A percentile compares a stretch with the other conserved stretches of the same genome.
Evolutionary conservation across 1,140 invertebrate genomes (phyloP).

Genomic region (Eriocheir sinensis): DNA sequence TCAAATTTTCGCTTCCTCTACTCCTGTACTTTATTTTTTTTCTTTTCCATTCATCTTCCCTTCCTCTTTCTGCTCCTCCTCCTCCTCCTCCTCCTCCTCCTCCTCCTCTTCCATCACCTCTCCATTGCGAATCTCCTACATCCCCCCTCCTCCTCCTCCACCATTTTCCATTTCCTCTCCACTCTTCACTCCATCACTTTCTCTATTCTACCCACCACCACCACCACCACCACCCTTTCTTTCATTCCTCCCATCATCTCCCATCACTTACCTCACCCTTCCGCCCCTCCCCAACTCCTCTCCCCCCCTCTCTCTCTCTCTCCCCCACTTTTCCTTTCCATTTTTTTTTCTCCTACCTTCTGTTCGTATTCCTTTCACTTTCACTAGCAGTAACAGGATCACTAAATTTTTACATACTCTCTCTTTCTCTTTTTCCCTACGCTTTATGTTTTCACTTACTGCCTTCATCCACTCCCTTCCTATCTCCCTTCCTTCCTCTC

Average conservation of each 20-base stretch:
- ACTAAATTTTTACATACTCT: too few relatives aligned
- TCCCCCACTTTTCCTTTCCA: neutral
- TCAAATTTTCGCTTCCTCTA: too few relatives aligned
- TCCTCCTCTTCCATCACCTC: neutral
- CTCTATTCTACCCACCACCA: neutral
- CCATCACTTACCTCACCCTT: neutral
- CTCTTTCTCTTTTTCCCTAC: neutral
- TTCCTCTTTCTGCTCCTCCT: too few relatives aligned
- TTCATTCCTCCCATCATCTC: neutral
- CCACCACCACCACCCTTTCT: neutral
- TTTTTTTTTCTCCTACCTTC: neutral
- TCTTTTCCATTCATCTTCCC: neutral
- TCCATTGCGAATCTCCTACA: neutral
- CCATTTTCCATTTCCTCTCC: neutral
- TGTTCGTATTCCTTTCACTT: neutral
- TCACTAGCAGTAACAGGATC: too few relatives aligned
- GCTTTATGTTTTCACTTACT: neutral
- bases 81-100: too few relatives aligned
- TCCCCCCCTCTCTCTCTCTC: neutral
- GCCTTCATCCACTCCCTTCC: neutral
- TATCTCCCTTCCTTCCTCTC: neutral
- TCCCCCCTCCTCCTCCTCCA: neutral
- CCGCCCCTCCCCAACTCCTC: neutral
- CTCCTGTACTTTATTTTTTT: too few relatives aligned
- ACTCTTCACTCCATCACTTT: slow-evolving; percentile 27